Evolutionary conservation across 2,888 invertebrate genomes (phyloP), one percentile per base, ranked within the genome.

Genomic region (Diogma glabrata): DNA sequence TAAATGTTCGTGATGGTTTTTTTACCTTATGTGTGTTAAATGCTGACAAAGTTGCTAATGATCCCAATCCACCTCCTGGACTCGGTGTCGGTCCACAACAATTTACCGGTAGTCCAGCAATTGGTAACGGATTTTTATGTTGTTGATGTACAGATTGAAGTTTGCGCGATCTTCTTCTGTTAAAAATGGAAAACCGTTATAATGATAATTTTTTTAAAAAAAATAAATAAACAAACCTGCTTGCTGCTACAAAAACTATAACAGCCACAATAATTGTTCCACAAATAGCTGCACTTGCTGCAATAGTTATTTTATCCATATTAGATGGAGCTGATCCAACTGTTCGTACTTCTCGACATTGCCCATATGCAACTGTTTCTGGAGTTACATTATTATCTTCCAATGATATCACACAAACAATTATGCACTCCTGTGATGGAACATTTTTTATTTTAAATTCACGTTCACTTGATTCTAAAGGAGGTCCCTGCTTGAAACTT

Each of bases 281-380:
- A 68, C 92, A 92, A 64, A 93, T 92, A 52, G 91, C 91, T 17
- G 91, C 91, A 63, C 90, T 89, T 4, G 91, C 91, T 20, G 88
- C 91, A 62, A 93, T 93, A 50, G 93, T 92, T 63, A 93, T 90
- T 70, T 91, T 92, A 72, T 93, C 93, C 87, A 92, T 90, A 71
- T 90, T 88, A 51, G 88, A 86, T 50, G 87, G 82, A 46, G 86
- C 82, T 16, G 87, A 82, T 47, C 84, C 79, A 47, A 86, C 86
- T 3, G 90, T 91, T 55, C 91, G 81, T 52, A 92, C 87, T 72
- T 93, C 93, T 50, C 88, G 80, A 64, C 93, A 93, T 70, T 89
- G 92, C 54, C 77, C 76, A 71, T 84, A 87, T 47, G 88, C 90
- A 55, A 90, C 88, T 57, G 81, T 84, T 61, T 88, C 87, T 30